phyloP scores from a whole-genome alignment of 2,888 invertebrate genomes.

The Sisyra terminalis region DNA sequence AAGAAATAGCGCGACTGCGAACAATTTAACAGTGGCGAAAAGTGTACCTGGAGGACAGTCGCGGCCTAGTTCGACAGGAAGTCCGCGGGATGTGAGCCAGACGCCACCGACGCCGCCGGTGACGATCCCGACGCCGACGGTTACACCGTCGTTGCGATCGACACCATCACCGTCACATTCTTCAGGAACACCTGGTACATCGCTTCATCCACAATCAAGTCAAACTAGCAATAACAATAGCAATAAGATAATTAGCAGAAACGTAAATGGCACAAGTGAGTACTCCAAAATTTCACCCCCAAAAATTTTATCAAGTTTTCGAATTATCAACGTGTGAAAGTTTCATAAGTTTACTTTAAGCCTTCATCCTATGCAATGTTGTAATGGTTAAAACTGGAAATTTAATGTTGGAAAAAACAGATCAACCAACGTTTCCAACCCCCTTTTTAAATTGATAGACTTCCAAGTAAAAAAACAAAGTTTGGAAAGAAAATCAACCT shows the following conservation, averaged over 20 bases:
- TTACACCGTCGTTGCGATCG: conserved; percentile 20
- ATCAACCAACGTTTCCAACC: too few species aligned
- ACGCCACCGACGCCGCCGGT: conserved; percentile 14
- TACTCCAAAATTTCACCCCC: conserved; percentile 1
- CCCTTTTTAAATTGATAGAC: too few species aligned
- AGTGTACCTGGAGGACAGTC: background rate
- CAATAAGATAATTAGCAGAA: conserved; percentile 17
- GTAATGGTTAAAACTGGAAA: too few species aligned
- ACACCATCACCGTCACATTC: conserved; percentile 14
- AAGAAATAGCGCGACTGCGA: background rate
- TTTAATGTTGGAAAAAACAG: too few species aligned
- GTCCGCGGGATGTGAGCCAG: background rate
- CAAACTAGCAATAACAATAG: background rate
- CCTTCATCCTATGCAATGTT: too few species aligned
- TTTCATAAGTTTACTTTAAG: too few species aligned
- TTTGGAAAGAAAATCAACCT: too few species aligned
- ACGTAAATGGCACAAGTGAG: conserved; percentile 19
- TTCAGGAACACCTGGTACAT: background rate
- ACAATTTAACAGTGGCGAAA: background rate
- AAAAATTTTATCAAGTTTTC: background rate
- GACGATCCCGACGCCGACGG: conserved; percentile 15
- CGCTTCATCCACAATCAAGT: background rate
- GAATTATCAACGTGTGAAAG: background rate
- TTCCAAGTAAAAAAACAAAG: too few species aligned
- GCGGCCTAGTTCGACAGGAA: background rate